Conservation (phyloP, 92 coral and sea anemone species). For the Bergia puertoricense region DNA sequence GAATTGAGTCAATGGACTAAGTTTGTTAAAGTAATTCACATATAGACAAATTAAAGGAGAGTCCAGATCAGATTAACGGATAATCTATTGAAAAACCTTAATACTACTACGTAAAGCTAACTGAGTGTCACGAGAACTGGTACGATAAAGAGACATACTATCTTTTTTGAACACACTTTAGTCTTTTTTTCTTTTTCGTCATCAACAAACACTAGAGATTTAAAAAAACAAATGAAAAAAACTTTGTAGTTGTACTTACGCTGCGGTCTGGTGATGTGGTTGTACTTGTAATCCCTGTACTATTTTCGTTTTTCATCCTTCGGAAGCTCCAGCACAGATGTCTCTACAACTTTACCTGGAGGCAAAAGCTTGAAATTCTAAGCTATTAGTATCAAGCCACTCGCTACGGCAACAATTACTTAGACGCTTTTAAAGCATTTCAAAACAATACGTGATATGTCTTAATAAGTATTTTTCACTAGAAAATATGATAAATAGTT, state of each 20-base stretch:
- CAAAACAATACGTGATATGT: background rate
- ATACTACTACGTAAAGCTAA: background rate
- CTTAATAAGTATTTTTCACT: background rate
- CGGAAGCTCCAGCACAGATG: background rate
- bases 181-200: no score
- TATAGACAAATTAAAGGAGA: background rate
- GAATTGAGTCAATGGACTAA: background rate
- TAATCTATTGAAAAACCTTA: background rate
- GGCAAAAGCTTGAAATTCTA: background rate
- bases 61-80: background rate
- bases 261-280: background rate
- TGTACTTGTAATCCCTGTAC: background rate
- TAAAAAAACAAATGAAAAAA: background rate
- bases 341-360: background rate
- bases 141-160: background rate
- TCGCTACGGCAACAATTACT: background rate
- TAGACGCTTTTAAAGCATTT: background rate
- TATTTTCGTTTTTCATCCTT: background rate
- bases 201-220: background rate
- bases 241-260: background rate
- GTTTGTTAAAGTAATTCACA: background rate
- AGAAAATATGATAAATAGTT: background rate
- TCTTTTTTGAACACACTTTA: background rate
- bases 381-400: background rate
- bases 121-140: background rate